A percentile compares a stretch with the other conserved stretches of the same genome.
These are phyloP conservation scores for Ethmia dodecea DNA, from an alignment of 2,888 invertebrate species.

Conservation along the genomic window DNA sequence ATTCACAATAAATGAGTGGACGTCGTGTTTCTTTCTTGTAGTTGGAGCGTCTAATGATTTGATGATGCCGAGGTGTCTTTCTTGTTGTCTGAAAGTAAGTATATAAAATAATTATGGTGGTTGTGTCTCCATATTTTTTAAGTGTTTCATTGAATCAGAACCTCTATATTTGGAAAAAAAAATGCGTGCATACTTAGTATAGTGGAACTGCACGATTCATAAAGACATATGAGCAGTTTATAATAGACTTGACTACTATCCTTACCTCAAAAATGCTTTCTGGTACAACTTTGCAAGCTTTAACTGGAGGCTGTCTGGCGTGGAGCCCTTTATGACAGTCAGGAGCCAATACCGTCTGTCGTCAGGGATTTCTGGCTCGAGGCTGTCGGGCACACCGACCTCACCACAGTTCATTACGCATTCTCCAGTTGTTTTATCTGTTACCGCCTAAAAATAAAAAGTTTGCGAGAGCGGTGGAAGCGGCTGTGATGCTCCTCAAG, in stretches of 20 bases:
- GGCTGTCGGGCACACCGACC: slow-evolving; percentile 56
- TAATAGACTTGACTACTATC: neutral
- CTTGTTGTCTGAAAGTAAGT: slow-evolving; percentile 84
- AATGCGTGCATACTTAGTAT: neutral
- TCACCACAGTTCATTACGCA: slow-evolving; percentile 74
- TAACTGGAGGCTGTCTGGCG: slow-evolving; percentile 83
- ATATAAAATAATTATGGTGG: too few species aligned
- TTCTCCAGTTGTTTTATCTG: slow-evolving; percentile 66
- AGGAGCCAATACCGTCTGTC: slow-evolving; percentile 89
- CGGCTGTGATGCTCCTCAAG: too few species aligned
- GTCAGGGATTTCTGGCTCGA: slow-evolving; percentile 75
- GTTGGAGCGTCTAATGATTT: slow-evolving; percentile 67
- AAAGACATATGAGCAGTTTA: too few species aligned
- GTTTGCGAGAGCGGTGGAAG: too few species aligned
- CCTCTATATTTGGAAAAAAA: too few species aligned
- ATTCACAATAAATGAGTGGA: slow-evolving; percentile 63
- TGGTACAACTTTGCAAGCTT: slow-evolving; percentile 87
- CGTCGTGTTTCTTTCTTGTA: slow-evolving; percentile 65
- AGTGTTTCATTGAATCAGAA: too few species aligned
- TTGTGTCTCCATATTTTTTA: too few species aligned
- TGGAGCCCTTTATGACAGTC: slow-evolving; percentile 81
- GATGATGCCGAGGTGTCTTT: slow-evolving; percentile 86
- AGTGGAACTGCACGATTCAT: neutral
- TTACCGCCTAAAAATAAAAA: slow-evolving; percentile 54
- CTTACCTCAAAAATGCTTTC: slow-evolving; percentile 87